These are phyloP conservation scores for Homarus americanus DNA, from an alignment of 1,140 invertebrate species.

Conservation along the genomic window DNA sequence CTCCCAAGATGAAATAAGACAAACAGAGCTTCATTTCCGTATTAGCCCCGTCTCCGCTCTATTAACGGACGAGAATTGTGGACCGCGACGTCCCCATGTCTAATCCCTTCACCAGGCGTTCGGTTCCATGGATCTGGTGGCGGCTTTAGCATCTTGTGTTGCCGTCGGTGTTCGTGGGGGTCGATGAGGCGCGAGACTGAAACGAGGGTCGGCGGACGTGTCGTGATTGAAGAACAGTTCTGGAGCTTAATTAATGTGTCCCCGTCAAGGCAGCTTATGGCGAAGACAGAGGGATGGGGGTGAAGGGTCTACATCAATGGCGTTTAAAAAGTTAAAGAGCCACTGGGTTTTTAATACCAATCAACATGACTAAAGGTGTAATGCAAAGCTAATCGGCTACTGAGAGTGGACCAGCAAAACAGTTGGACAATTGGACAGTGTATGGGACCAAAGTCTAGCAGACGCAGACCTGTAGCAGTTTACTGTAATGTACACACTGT, in stretches of 20 bases:
- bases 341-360: too few relatives aligned
- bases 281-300: too few relatives aligned
- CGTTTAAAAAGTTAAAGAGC: too few relatives aligned
- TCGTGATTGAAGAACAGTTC: not conserved
- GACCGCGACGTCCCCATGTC: not conserved
- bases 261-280: too few relatives aligned
- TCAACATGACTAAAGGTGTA: too few relatives aligned
- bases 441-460: too few relatives aligned
- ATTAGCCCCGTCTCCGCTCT: constrained; percentile 29
- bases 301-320: too few relatives aligned
- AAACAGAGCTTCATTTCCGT: constrained; percentile 38
- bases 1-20: constrained; percentile 16
- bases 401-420: too few relatives aligned
- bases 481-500: too few relatives aligned
- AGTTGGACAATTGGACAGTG: too few relatives aligned
- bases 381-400: too few relatives aligned
- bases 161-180: not conserved
- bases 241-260: not conserved
- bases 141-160: not conserved
- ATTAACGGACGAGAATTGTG: not conserved
- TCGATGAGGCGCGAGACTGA: not conserved
- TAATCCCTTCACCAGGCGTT: constrained; percentile 17
- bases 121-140: not conserved
- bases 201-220: not conserved
- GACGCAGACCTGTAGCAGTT: too few relatives aligned